Conservation (phyloP, 2,888 invertebrate genomes). For the Lasioglossum morio region DNA sequence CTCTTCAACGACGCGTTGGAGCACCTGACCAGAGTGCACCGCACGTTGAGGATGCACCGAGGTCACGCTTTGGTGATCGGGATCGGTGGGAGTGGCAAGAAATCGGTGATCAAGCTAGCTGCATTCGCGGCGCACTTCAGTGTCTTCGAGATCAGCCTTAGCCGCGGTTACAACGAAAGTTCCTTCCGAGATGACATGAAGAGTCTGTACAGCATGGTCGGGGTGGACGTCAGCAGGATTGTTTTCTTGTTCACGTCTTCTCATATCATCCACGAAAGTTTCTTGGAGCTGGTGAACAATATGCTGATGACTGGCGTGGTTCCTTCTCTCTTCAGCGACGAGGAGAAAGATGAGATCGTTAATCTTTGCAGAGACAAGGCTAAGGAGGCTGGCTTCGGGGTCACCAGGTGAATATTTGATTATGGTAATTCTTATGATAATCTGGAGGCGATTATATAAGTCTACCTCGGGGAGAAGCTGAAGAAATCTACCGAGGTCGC, state of each 20-base stretch:
- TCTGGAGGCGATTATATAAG: no score
- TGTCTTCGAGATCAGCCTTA: slow-evolving; percentile 92
- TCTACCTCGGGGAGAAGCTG: background rate
- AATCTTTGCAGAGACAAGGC: slow-evolving; percentile 89
- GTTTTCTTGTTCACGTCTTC: slow-evolving; percentile 94
- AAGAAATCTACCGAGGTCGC: background rate
- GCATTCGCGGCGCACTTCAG: slow-evolving; percentile 94
- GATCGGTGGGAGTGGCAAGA: slow-evolving; percentile 96
- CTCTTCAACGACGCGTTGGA: slow-evolving; percentile 96
- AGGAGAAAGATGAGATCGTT: slow-evolving; percentile 94
- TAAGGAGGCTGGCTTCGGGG: slow-evolving; percentile 89
- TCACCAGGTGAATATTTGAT: slow-evolving; percentile 87
- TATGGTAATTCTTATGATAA: background rate
- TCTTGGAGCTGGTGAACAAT: slow-evolving; percentile 96
- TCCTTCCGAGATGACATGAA: slow-evolving; percentile 95
- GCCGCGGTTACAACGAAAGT: slow-evolving; percentile 94
- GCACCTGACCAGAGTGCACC: slow-evolving; percentile 94
- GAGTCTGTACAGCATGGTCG: slow-evolving; percentile 90
- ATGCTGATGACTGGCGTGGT: slow-evolving; percentile 95
- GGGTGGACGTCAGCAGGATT: slow-evolving; percentile 91
- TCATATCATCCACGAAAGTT: slow-evolving; percentile 93
- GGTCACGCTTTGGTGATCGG: slow-evolving; percentile 95
- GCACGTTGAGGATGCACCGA: slow-evolving; percentile 92
- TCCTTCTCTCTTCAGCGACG: slow-evolving; percentile 94
- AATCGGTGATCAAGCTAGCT: slow-evolving; percentile 91